A percentile compares a stretch with the other conserved stretches of the same genome.
Evolutionary conservation across 2,888 invertebrate species (phyloP).

Genomic region (Ennomos quercinarius): DNA sequence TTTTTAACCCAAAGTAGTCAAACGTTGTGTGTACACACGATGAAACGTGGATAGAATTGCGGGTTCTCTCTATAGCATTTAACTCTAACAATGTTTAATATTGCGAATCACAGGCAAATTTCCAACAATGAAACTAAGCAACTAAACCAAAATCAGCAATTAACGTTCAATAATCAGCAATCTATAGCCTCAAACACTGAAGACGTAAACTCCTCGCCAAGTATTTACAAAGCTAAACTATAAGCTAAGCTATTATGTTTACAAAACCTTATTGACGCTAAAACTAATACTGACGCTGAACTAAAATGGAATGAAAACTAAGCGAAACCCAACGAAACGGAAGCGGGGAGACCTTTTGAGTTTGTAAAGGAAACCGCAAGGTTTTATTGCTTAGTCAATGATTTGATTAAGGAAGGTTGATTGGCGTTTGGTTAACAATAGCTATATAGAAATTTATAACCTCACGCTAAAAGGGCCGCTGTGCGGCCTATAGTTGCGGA

Average conservation of each 20-base stretch:
- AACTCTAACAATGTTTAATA: too few species aligned
- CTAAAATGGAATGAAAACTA: constrained; percentile 36
- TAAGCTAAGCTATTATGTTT: too few species aligned
- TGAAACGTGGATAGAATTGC: too few species aligned
- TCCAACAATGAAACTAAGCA: constrained; percentile 1
- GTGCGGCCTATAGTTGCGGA: too few species aligned
- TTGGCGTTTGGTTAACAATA: constrained; percentile 5
- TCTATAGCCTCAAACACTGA: constrained; percentile 16
- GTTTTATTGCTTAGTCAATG: constrained; percentile 9
- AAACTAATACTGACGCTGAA: constrained; percentile 21
- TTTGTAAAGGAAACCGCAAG: constrained; percentile 10
- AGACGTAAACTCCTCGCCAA: constrained; percentile 39
- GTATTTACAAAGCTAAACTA: constrained; percentile 53
- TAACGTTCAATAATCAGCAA: constrained; percentile 18
- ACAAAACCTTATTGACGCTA: constrained; percentile 35
- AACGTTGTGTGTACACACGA: too few species aligned
- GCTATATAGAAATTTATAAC: not conserved
- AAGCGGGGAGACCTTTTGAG: constrained; percentile 17
- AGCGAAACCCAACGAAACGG: constrained; percentile 31
- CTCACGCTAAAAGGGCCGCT: too few species aligned
- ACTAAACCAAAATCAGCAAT: constrained; percentile 15
- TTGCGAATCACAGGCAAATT: too few species aligned
- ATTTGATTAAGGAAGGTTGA: constrained; percentile 11
- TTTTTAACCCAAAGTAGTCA: too few species aligned
- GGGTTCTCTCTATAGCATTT: too few species aligned